Evolutionary conservation across 2,888 invertebrate species (phyloP).

Genomic region (Drosophila niveifrons): DNA sequence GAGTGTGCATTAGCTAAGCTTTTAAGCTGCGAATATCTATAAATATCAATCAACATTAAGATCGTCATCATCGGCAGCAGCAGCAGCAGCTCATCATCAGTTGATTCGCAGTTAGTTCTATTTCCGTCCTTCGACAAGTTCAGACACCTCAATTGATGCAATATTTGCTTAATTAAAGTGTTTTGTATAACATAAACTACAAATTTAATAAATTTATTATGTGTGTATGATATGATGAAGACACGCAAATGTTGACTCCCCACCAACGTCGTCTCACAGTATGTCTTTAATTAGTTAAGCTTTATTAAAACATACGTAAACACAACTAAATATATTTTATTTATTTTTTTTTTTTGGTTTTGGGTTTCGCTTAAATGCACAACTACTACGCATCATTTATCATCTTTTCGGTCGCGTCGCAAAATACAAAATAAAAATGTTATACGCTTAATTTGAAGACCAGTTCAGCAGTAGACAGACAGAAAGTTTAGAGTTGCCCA

Average conservation of each 20-base stretch:
- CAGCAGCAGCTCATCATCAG: neutral
- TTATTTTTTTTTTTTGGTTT: slow-evolving; percentile 4
- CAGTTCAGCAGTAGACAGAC: slow-evolving; percentile 34
- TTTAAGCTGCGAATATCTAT: slow-evolving; percentile 24
- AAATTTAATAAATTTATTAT: slow-evolving; percentile 69
- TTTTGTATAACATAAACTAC: slow-evolving; percentile 69
- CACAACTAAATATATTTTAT: slow-evolving; percentile 49
- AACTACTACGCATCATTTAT: slow-evolving; percentile 79
- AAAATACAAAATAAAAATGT: slow-evolving; percentile 37
- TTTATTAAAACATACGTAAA: slow-evolving; percentile 76
- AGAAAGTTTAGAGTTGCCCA: slow-evolving; percentile 33
- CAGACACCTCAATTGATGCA: slow-evolving; percentile 67
- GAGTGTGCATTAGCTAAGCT: slow-evolving; percentile 53
- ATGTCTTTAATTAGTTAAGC: slow-evolving; percentile 76
- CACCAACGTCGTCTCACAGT: slow-evolving; percentile 5
- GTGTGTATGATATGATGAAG: slow-evolving; percentile 36
- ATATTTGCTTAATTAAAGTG: slow-evolving; percentile 60
- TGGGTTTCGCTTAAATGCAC: slow-evolving; percentile 62
- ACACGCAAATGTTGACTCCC: slow-evolving; percentile 48
- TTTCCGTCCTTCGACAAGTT: slow-evolving; percentile 70
- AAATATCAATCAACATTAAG: slow-evolving; percentile 26
- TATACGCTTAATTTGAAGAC: slow-evolving; percentile 51
- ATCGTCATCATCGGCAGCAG: slow-evolving; percentile 14
- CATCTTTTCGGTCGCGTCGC: slow-evolving; percentile 61
- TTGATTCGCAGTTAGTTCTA: slow-evolving; percentile 22